These are phyloP conservation scores for Cerceris rybyensis DNA, from an alignment of 2,888 invertebrate species.

Conservation along the genomic window DNA sequence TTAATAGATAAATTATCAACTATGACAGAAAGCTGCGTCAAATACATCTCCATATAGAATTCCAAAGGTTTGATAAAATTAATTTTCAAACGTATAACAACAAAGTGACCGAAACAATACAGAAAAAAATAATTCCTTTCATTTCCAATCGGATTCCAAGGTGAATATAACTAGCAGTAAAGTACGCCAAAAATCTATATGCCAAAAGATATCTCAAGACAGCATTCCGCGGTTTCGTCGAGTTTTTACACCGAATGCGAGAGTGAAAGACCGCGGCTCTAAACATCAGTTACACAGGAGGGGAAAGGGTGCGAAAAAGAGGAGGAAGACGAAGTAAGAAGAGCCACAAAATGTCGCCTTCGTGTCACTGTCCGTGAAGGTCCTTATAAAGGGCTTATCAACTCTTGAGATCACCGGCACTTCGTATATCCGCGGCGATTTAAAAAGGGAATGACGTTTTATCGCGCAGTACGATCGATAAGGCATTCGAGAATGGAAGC, in stretches of 20 bases:
- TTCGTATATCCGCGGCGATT: conserved; percentile 62
- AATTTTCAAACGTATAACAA: not conserved
- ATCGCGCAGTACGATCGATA: conserved; percentile 63
- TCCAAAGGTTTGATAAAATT: too few relatives aligned
- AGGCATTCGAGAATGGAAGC: conserved; percentile 54
- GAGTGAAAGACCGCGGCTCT: conserved; percentile 43
- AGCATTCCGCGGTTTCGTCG: conserved; percentile 71
- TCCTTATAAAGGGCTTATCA: conserved; percentile 57
- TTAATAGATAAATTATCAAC: too few relatives aligned
- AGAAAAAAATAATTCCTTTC: not conserved
- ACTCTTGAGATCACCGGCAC: conserved; percentile 48
- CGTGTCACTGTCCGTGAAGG: conserved; percentile 56
- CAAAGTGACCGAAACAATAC: not conserved
- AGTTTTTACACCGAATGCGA: conserved; percentile 65
- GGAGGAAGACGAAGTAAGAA: conserved; percentile 35
- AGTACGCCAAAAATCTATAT: conserved; percentile 33
- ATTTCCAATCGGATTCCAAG: too few relatives aligned
- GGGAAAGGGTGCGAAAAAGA: conserved; percentile 47
- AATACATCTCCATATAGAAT: too few relatives aligned
- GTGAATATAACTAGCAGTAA: not conserved
- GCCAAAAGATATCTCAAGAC: conserved; percentile 55
- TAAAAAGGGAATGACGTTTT: conserved; percentile 62
- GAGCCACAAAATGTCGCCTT: conserved; percentile 58
- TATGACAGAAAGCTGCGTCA: too few relatives aligned
- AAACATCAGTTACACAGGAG: conserved; percentile 29